Percentiles rank a stretch among this genome's conserved stretches.
phyloP scores from a whole-genome alignment of 2,113 vertebrate species.

The Baryphthengus martii region DNA sequence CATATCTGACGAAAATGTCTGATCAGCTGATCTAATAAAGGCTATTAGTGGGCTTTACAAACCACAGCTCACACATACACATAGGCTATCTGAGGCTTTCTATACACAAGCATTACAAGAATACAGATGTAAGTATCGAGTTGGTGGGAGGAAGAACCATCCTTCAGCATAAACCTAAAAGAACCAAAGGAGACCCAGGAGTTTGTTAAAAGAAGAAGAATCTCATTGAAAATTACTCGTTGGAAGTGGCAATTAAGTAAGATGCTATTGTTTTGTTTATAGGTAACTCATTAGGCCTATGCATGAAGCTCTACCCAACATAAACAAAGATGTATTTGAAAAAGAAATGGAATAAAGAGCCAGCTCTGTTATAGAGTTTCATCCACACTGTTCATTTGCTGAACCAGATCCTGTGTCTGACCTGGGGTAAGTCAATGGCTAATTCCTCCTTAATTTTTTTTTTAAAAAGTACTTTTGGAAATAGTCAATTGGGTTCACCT shows the following conservation, averaged over 20 bases:
- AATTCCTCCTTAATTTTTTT: not conserved
- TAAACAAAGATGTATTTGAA: not conserved
- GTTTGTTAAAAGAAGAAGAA: not conserved
- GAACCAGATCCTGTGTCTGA: not conserved
- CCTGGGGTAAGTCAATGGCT: not conserved
- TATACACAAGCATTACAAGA: not conserved
- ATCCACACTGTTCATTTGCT: not conserved
- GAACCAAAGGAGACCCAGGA: not conserved
- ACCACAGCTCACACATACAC: not conserved
- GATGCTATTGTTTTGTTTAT: not conserved
- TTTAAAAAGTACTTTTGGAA: not conserved
- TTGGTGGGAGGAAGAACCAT: not conserved
- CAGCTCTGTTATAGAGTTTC: not conserved
- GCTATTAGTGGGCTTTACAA: not conserved
- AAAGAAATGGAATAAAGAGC: not conserved
- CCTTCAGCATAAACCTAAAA: not conserved
- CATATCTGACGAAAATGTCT: not conserved
- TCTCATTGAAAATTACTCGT: not conserved
- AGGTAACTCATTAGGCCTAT: not conserved
- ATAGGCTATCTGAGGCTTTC: not conserved
- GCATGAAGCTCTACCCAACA: not conserved
- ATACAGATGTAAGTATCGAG: not conserved
- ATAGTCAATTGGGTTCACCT: accelerated
- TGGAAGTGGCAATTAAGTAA: not conserved
- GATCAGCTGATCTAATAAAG: not conserved